phyloP scores from a whole-genome alignment of 2,888 invertebrate species.

The Nymphalis urticae region DNA sequence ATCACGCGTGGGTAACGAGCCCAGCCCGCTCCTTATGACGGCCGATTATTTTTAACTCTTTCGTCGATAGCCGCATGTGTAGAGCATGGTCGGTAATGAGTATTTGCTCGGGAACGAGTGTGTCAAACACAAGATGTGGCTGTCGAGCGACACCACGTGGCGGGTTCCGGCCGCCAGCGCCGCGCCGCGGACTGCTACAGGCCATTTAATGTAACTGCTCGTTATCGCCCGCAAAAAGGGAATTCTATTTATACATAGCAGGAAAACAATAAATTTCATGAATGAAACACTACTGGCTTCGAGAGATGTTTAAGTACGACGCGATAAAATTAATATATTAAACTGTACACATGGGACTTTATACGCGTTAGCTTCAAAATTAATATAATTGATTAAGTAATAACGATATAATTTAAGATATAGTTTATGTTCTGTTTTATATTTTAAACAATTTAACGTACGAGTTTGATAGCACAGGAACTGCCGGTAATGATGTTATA shows the following conservation, averaged over 20 bases:
- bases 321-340: not conserved
- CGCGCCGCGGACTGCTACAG: not conserved
- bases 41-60: conserved; percentile 32
- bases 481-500: too few species aligned
- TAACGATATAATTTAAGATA: too few species aligned
- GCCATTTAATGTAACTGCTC: conserved; percentile 17
- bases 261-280: conserved; percentile 29
- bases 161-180: too few species aligned
- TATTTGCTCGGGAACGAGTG: conserved; percentile 22
- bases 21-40: conserved; percentile 19
- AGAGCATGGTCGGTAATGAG: conserved; percentile 18
- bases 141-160: conserved; percentile 13
- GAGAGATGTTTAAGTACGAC: not conserved
- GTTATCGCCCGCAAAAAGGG: conserved; percentile 25
- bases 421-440: too few species aligned
- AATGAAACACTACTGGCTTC: conserved; percentile 22
- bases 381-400: too few species aligned
- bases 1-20: conserved; percentile 31
- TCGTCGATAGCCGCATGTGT: conserved; percentile 17
- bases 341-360: not conserved
- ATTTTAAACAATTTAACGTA: too few species aligned
- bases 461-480: too few species aligned
- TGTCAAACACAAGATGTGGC: conserved; percentile 20
- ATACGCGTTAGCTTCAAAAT: not conserved
- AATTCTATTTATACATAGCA: conserved; percentile 21